These are phyloP conservation scores for Melitaea cinxia DNA, from an alignment of 1,140 invertebrate species.

Conservation along the genomic window DNA sequence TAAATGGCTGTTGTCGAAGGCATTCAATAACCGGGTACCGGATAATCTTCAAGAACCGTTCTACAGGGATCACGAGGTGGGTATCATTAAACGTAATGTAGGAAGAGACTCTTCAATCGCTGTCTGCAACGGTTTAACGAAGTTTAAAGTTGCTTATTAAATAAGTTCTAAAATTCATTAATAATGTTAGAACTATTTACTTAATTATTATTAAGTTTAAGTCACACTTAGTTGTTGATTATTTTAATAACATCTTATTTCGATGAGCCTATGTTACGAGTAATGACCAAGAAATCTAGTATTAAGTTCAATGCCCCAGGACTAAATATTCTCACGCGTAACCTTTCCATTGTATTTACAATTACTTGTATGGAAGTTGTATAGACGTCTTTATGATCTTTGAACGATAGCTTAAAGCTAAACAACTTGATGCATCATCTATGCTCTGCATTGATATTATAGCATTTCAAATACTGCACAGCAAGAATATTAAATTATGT, in stretches of 20 bases:
- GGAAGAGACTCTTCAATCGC: not conserved
- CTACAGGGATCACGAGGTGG: conserved; percentile 96
- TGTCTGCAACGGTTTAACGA: not conserved
- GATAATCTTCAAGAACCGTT: conserved; percentile 96
- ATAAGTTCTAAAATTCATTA: no score
- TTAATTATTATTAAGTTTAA: no score
- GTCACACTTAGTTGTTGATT: no score
- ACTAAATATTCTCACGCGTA: not conserved
- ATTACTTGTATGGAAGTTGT: not conserved
- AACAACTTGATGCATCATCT: not conserved
- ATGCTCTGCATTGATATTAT: no score
- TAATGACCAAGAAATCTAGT: not conserved
- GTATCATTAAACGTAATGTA: conserved; percentile 32
- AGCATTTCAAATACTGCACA: no score
- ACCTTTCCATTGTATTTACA: not conserved
- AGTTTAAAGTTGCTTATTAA: not conserved
- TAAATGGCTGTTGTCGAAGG: conserved; percentile 98
- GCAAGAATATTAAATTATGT: no score
- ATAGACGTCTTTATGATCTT: not conserved
- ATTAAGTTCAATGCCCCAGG: not conserved
- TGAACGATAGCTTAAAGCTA: not conserved
- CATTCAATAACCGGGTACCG: conserved; percentile 97
- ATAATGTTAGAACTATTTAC: no score
- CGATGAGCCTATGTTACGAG: not conserved
- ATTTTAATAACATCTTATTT: no score